Conservation (phyloP, 2,888 invertebrate genomes). For the Rhagium mordax region DNA sequence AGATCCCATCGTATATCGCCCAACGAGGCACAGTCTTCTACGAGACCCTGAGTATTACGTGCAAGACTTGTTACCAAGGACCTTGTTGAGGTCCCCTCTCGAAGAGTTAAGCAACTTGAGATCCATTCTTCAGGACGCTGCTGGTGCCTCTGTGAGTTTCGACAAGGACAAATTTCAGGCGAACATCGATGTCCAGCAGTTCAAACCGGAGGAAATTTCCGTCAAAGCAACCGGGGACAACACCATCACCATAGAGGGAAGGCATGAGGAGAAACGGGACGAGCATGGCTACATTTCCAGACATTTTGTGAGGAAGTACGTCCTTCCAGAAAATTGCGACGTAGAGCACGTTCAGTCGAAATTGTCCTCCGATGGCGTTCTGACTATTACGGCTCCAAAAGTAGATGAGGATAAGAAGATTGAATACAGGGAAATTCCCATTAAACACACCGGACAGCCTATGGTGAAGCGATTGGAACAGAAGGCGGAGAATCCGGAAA, state of each 20-base stretch:
- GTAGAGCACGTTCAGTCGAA: slow-evolving; percentile 81
- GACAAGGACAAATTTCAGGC: slow-evolving; percentile 80
- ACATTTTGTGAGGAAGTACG: slow-evolving; percentile 81
- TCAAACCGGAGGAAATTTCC: slow-evolving; percentile 82
- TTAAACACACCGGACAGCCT: slow-evolving; percentile 2
- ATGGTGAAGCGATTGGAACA: too few relatives aligned
- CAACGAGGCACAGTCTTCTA: not conserved
- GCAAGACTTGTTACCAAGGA: not conserved
- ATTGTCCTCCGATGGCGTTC: slow-evolving; percentile 85
- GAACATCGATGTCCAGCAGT: slow-evolving; percentile 83
- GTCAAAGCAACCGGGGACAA: slow-evolving; percentile 81
- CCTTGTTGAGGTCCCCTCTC: not conserved
- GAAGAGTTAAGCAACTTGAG: slow-evolving; percentile 10
- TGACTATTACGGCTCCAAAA: slow-evolving; percentile 78
- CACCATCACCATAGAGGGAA: slow-evolving; percentile 80
- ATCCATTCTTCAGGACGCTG: slow-evolving; percentile 26
- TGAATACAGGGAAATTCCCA: slow-evolving; percentile 7
- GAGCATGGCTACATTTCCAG: slow-evolving; percentile 87
- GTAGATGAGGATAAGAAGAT: not conserved
- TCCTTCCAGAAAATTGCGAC: slow-evolving; percentile 79
- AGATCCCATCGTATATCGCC: not conserved
- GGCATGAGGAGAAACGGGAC: slow-evolving; percentile 88
- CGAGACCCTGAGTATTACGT: slow-evolving; percentile 5
- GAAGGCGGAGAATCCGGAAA: too few relatives aligned
- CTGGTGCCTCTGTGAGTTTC: slow-evolving; percentile 54